Evolutionary conservation across 2,113 vertebrate genomes (phyloP).

Genomic region (Gopherus flavomarginatus): DNA sequence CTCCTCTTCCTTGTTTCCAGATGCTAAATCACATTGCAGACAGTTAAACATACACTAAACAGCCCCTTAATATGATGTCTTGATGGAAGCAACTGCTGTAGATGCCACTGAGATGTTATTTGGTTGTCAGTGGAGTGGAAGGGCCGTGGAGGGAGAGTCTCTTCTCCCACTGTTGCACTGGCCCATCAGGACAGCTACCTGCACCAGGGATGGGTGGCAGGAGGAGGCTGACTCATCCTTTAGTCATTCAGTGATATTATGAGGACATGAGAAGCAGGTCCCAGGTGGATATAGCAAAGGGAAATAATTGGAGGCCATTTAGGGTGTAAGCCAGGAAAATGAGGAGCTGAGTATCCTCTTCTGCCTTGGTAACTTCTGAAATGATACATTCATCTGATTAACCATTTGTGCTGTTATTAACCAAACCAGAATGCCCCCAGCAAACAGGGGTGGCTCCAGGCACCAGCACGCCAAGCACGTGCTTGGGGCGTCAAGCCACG

Average conservation of each 20-base stretch:
- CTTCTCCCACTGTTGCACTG: constrained; percentile 46
- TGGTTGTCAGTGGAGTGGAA: neutral
- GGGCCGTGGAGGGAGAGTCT: constrained; percentile 55
- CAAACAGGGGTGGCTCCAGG: neutral
- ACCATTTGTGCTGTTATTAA: constrained; percentile 16
- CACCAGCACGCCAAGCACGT: no score
- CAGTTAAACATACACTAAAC: neutral
- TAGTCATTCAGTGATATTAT: neutral
- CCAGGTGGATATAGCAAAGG: neutral
- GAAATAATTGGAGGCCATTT: neutral
- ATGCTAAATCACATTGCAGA: neutral
- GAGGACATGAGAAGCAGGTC: neutral
- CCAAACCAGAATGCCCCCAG: neutral
- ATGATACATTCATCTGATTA: neutral
- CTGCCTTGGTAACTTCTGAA: neutral
- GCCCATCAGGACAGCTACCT: neutral
- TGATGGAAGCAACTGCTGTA: neutral
- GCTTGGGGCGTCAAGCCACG: no score
- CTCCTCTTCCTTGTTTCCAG: neutral
- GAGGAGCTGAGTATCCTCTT: neutral
- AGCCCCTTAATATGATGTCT: neutral
- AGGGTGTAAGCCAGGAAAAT: neutral
- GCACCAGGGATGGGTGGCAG: neutral
- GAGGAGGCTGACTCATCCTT: neutral
- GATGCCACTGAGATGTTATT: neutral